A percentile compares a stretch with the other conserved stretches of the same genome.
phyloP scores from a whole-genome alignment of 2,797 vertebrate genomes.

The Neoniphon sammara region DNA sequence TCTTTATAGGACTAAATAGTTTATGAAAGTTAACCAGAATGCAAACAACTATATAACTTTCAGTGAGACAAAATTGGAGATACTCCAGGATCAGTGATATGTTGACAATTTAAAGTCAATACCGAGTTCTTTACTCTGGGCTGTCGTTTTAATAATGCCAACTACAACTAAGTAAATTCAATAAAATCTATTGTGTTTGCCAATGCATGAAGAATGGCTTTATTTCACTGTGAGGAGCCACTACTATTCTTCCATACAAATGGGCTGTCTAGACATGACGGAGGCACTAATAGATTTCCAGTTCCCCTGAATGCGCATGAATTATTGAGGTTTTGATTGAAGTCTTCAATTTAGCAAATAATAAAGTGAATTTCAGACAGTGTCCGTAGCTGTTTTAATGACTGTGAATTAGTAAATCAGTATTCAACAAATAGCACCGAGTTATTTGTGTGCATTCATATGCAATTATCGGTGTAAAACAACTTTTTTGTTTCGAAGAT shows the following conservation, averaged over 20 bases:
- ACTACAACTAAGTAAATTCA: constrained; percentile 40
- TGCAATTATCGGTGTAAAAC: constrained; percentile 50
- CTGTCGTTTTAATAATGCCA: constrained; percentile 22
- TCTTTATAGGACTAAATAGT: not conserved
- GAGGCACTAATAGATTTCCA: constrained; percentile 35
- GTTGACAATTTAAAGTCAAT: constrained; percentile 17
- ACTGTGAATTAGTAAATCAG: constrained; percentile 13
- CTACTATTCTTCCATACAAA: constrained; percentile 40
- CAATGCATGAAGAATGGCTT: constrained; percentile 34
- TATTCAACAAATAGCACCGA: constrained; percentile 24
- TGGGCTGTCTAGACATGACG: constrained; percentile 40
- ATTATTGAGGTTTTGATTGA: constrained; percentile 41
- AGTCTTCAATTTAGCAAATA: constrained; percentile 8
- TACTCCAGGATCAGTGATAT: constrained; percentile 7
- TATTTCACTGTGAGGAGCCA: constrained; percentile 26
- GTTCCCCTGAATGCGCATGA: constrained; percentile 38
- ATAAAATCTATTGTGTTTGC: constrained; percentile 43
- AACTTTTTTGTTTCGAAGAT: constrained; percentile 41
- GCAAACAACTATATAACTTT: constrained; percentile 20
- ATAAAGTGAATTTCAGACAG: constrained; percentile 22
- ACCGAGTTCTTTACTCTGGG: not conserved
- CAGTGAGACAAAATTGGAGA: constrained; percentile 9
- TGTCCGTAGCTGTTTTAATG: not conserved
- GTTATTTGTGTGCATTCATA: constrained; percentile 19
- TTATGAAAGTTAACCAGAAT: constrained; percentile 27